These are phyloP conservation scores for Bergia puertoricense DNA, from an alignment of 92 coral and sea anemone species.

Conservation along the genomic window DNA sequence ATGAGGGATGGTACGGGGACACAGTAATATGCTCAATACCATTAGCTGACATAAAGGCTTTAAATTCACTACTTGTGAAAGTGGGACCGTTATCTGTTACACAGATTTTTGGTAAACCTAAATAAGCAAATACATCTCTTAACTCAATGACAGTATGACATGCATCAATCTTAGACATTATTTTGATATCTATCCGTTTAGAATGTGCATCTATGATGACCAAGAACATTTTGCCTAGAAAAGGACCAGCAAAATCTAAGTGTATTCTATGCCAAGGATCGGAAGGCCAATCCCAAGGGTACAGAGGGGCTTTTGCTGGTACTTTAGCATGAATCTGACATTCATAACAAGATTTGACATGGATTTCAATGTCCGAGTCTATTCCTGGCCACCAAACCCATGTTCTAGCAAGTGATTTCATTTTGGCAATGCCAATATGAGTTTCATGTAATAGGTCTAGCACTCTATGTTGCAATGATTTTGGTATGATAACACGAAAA, in stretches of 20 bases:
- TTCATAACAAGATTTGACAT: neutral
- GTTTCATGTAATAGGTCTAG: neutral
- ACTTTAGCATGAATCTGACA: neutral
- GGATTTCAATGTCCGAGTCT: neutral
- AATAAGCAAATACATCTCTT: neutral
- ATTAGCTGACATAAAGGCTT: neutral
- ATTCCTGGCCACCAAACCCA: neutral
- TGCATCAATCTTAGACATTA: conserved; percentile 21
- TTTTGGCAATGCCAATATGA: neutral
- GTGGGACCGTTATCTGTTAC: neutral
- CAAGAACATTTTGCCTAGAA: conserved; percentile 29
- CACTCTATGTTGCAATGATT: neutral
- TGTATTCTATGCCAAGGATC: conserved; percentile 42
- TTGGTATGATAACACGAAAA: neutral
- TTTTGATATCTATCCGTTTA: conserved; percentile 35
- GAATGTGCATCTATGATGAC: conserved; percentile 38
- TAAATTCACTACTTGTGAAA: neutral
- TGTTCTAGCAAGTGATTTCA: neutral
- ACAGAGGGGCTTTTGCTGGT: conserved; percentile 33
- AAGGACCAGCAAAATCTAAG: conserved; percentile 44
- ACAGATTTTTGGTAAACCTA: neutral
- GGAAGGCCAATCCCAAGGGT: conserved; percentile 38
- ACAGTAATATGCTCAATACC: neutral
- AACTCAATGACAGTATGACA: neutral
- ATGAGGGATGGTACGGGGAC: neutral